Evolutionary conservation across 1,140 invertebrate species (phyloP), one percentile per base, ranked within the genome.

Genomic region (Halesus radiatus): DNA sequence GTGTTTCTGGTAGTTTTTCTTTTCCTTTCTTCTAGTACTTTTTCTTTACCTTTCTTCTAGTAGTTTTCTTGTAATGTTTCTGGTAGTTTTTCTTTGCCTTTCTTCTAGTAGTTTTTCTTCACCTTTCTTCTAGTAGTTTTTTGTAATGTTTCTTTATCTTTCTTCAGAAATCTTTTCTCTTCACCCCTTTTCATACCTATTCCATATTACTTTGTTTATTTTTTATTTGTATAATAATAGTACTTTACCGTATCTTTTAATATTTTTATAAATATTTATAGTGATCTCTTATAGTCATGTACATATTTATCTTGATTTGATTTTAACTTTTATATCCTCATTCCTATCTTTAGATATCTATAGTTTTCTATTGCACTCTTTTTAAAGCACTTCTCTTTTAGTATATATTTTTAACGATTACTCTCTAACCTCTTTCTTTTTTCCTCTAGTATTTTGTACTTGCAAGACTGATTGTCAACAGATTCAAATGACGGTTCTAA

Each of bases 391-490:
- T 7, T 13, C 23, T 26, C 1, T 16, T 72, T 53, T 53, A 45
- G 68, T 13, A 1, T 1, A 13, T 45, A 13, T 45, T 72, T 53
- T 72, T 5, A n/a, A 72, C 16, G 5, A 45, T 16, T 26, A 26
- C 16, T 50, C 10, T 72, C 52, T 72, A 1, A 15, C 15, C 22
- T 22, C 26, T 72, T 53, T 72, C 37, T 53, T 16, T 26, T 3
- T 15, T 13, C 2, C n/a, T 72, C 3, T 45, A 3, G 10, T 16
- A 3, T 66, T 32, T 26, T 66, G 2, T 26, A 29, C 32, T 72
- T 53, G 18, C 68, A 53, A 72, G 68, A 72, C 68, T 72, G 68
- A 72, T 23, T 52, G 68, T 7, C 18, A 52, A 22, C 18, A 29
- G 50, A 72, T 72, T 72, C 68, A 53, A 52, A 52, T 22, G n/a